A percentile compares a stretch with the other conserved stretches of the same genome.
These are phyloP conservation scores for Parazoanthus swiftii DNA, from an alignment of 92 coral and sea anemone species.

Conservation along the genomic window DNA sequence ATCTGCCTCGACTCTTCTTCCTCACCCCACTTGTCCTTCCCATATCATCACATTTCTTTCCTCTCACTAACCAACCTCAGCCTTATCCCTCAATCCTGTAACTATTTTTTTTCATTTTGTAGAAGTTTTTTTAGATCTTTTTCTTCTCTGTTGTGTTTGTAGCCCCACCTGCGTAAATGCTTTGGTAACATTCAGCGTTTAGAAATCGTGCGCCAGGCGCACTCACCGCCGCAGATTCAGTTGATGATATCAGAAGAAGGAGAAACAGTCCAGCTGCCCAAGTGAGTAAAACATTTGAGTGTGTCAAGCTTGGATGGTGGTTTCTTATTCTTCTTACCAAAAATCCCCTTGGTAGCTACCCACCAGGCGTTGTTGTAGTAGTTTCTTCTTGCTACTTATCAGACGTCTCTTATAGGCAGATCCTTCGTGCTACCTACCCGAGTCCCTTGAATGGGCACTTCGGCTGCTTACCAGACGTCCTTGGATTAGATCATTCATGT, in stretches of 20 bases:
- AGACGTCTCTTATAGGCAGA: too few species aligned
- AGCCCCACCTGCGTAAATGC: slow-evolving; percentile 97
- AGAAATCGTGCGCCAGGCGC: slow-evolving; percentile 82
- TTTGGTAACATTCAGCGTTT: slow-evolving; percentile 84
- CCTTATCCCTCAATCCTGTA: too few species aligned
- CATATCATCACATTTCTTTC: too few species aligned
- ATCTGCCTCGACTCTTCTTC: too few species aligned
- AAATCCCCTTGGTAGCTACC: neutral
- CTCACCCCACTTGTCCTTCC: too few species aligned
- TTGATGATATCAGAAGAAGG: slow-evolving; percentile 92
- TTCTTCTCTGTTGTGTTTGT: neutral
- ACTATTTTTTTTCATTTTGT: too few species aligned
- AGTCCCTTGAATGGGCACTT: too few species aligned
- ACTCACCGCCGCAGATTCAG: slow-evolving; percentile 82
- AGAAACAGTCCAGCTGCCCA: slow-evolving; percentile 78
- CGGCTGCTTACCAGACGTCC: too few species aligned
- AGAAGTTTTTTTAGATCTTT: neutral
- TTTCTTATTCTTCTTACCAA: neutral
- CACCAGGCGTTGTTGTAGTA: neutral
- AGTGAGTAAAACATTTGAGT: slow-evolving; percentile 53
- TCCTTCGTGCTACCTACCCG: too few species aligned
- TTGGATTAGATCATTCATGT: too few species aligned
- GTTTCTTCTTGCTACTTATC: neutral
- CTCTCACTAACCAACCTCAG: too few species aligned
- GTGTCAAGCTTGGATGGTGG: neutral